These are phyloP conservation scores for Lithobates sylvaticus DNA, from an alignment of 2,797 vertebrate species.

Conservation along the genomic window DNA sequence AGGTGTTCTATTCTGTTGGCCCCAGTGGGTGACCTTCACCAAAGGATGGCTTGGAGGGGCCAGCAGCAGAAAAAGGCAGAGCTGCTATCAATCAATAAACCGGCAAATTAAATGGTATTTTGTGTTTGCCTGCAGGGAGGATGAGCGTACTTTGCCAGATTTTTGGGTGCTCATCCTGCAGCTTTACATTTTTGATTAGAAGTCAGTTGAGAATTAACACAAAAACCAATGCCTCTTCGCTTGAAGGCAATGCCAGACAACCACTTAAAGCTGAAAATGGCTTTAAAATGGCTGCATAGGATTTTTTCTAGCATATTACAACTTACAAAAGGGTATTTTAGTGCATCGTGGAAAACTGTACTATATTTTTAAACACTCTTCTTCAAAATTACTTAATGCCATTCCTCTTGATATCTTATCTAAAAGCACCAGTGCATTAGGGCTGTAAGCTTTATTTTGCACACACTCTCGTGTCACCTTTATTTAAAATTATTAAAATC, in stretches of 20 bases:
- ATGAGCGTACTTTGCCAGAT: neutral
- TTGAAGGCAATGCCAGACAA: neutral
- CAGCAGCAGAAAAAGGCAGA: neutral
- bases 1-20: slow-evolving; percentile 1
- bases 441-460: too few species aligned
- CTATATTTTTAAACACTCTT: too few species aligned
- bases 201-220: neutral
- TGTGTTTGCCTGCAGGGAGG: neutral
- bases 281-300: neutral
- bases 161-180: neutral
- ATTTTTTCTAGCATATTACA: neutral
- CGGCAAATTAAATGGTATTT: neutral
- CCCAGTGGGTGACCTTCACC: slow-evolving; percentile 9
- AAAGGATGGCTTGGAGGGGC: neutral
- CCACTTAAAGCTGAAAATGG: neutral
- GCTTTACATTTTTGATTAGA: neutral
- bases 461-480: too few species aligned
- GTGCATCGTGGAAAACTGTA: neutral
- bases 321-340: neutral
- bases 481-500: too few species aligned
- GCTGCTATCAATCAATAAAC: neutral
- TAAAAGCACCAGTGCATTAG: too few species aligned
- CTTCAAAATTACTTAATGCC: too few species aligned
- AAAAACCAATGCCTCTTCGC: too few species aligned
- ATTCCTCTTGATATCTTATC: too few species aligned